Evolutionary conservation across 2,113 vertebrate genomes (phyloP), one percentile per base, ranked within the genome.

Genomic region (Calonectris borealis): DNA sequence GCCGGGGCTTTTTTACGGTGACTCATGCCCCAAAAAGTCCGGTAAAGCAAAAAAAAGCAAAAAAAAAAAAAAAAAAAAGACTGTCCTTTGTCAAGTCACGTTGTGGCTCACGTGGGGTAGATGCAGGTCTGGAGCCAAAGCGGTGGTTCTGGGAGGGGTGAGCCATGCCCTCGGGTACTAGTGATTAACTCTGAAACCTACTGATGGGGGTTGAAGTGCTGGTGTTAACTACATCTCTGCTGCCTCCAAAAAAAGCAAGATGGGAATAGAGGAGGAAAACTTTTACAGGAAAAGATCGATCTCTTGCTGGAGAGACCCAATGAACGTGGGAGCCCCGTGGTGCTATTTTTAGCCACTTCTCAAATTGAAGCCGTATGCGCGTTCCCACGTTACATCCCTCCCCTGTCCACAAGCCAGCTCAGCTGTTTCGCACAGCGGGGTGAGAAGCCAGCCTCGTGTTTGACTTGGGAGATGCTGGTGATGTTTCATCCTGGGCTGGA

Each of bases 261-360:
- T 73, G 76, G 46, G 80, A 88, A 73, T 7, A 71, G 77, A 60
- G 62, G 9, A 51, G 64, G 57, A 57, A 36, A 89, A 79, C 40
- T 88, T 90, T 34, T 40, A 10, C 44, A 49, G 86, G 70, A 80
- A 94, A 62, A 93, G 92, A 46, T 31, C 54, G 62, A 42, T 95
- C 54, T 80, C 36, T 87, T 73, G 78, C 91, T 0, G 27, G 62
- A 87, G 86, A 82, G 94, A 36, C 77, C 76, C 61, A 49, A 80
- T 9, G 52, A 92, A 79, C 6, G 60, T 79, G 83, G 93, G 90
- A 96, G 91, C 91, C 81, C 81, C 10, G 11, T 79, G 78, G 49
- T 69, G 86, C 78, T 97, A 95, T 97, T 95, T 97, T 94, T 95
- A 96, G 91, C 46, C 8, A 1, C 70, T 58, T 80, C 58, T 44